Percentiles rank a stretch among this genome's conserved stretches.
phyloP scores from a whole-genome alignment of 2,113 vertebrate species.

The Albula goreensis region DNA sequence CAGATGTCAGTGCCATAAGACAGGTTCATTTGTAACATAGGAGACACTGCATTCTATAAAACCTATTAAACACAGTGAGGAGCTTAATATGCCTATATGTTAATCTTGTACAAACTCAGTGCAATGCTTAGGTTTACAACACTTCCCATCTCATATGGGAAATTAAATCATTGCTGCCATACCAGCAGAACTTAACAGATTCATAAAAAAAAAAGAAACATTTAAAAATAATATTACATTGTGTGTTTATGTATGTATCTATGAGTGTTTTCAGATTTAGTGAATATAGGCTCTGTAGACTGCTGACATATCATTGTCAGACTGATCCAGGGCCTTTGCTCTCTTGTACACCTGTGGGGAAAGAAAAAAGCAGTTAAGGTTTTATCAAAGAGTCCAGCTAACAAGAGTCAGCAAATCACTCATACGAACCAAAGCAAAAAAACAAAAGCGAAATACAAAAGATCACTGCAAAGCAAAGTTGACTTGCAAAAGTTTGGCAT shows the following conservation, averaged over 20 bases:
- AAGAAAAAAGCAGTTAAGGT: neutral
- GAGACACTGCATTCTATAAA: constrained; percentile 26
- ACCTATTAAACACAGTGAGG: constrained; percentile 26
- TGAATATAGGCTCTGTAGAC: constrained; percentile 99
- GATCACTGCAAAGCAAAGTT: neutral
- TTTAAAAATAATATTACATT: constrained; percentile 45
- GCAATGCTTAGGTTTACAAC: constrained; percentile 56
- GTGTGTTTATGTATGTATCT: constrained; percentile 49
- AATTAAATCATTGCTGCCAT: constrained; percentile 45
- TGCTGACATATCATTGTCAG: constrained; percentile 97
- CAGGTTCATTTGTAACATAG: constrained; percentile 19
- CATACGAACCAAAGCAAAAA: neutral
- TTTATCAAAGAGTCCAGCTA: neutral
- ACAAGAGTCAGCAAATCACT: neutral
- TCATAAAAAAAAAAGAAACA: constrained; percentile 68
- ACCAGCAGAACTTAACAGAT: constrained; percentile 61
- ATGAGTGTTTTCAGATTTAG: constrained; percentile 66
- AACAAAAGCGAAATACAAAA: neutral
- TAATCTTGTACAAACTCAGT: constrained; percentile 52
- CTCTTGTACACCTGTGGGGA: constrained; percentile 90
- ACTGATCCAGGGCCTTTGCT: constrained; percentile 99
- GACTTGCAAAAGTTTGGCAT: too few species aligned
- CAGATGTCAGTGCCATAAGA: constrained; percentile 28
- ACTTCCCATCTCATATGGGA: constrained; percentile 52
- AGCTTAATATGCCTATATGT: constrained; percentile 30